Evolutionary conservation across 2,113 vertebrate genomes (phyloP).

Genomic region (Rissa tridactyla): DNA sequence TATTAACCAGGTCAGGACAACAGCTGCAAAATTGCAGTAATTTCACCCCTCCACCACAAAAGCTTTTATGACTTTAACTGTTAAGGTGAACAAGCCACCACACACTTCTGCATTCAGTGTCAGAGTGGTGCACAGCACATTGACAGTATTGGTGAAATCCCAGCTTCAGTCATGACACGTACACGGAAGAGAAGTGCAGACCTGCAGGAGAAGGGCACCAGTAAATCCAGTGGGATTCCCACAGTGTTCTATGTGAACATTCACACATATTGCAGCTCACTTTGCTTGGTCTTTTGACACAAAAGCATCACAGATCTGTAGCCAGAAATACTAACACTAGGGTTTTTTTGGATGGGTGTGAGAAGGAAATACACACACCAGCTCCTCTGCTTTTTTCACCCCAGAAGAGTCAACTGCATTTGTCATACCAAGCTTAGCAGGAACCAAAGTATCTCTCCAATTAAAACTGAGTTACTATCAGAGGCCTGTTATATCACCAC

Average conservation of each 20-base stretch:
- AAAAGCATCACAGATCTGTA: neutral
- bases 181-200: neutral
- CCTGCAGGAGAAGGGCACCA: neutral
- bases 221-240: neutral
- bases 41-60: neutral
- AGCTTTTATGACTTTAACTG: neutral
- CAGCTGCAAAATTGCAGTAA: neutral
- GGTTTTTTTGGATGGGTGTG: fast-evolving
- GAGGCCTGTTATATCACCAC: neutral
- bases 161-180: neutral
- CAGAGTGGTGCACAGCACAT: neutral
- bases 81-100: neutral
- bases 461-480: neutral
- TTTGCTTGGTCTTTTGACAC: neutral
- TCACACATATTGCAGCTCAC: neutral
- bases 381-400: neutral
- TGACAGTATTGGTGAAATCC: neutral
- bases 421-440: neutral
- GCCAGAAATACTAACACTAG: neutral
- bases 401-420: neutral
- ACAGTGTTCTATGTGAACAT: neutral
- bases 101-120: neutral
- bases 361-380: neutral
- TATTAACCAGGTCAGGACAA: neutral
- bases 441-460: neutral